These are phyloP conservation scores for Lytechinus pictus DNA, from an alignment of 35 echinoderm and acorn worm genomes.

Conservation along the genomic window DNA sequence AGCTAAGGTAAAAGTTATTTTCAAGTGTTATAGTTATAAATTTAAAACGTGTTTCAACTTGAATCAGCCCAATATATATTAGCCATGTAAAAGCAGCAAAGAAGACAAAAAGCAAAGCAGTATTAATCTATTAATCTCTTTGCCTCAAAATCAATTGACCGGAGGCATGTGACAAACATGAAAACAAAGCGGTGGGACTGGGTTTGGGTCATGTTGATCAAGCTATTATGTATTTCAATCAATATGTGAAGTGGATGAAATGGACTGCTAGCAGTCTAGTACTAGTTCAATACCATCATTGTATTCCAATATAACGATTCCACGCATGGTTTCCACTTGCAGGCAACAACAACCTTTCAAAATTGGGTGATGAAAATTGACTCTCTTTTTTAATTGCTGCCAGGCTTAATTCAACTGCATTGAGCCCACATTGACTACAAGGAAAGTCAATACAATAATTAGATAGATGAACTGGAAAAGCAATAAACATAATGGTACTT, in stretches of 20 bases:
- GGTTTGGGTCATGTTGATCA: neutral
- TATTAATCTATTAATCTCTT: neutral
- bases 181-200: neutral
- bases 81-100: neutral
- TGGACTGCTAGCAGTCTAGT: neutral
- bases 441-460: slow-evolving; percentile 14
- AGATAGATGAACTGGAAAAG: slow-evolving; percentile 2
- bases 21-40: neutral
- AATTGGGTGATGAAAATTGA: neutral
- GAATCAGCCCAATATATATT: neutral
- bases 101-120: neutral
- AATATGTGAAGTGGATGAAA: neutral
- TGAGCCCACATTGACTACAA: neutral
- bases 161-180: neutral
- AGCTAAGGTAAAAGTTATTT: neutral
- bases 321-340: neutral
- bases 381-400: neutral
- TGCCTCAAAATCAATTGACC: neutral
- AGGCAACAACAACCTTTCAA: neutral
- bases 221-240: neutral
- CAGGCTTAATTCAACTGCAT: slow-evolving; percentile 10
- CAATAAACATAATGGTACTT: slow-evolving; percentile 6
- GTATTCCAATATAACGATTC: neutral
- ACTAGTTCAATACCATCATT: neutral
- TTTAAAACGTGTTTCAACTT: neutral